Evolutionary conservation across 2,888 invertebrate genomes (phyloP), one percentile per base, ranked within the genome.

Genomic region (Lithophane socia): DNA sequence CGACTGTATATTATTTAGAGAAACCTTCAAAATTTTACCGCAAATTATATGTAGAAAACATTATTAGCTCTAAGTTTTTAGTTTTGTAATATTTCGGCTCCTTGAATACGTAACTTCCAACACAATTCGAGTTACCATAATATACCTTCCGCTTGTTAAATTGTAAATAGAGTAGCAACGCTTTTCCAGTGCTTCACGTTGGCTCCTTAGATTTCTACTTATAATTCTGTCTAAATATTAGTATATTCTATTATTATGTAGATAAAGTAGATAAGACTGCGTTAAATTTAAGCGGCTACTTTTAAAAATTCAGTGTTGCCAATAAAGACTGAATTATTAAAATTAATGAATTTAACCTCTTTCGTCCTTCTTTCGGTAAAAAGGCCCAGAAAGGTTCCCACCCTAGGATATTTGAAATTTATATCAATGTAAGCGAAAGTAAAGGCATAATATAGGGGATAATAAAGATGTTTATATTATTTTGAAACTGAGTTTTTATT

Each of bases 91-190:
- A 80, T 88, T 90, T 92, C 89, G 88, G 88, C 88, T 90, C 88
- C 91, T 90, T 88, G 80, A 85, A 93, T 93, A 93, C 92, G 93
- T 94, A 93, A 93, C 91, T 93, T 94, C 92, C 92, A 92, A 92
- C 89, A 92, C 90, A 92, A 94, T 95, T 96, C 94, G 94, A 96
- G 96, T 96, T 96, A 96, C 96, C 96, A 96, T 94, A 75, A 88
- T 91, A 90, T 89, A 91, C 88, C 90, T 94, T 93, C 92, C 85
- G 94, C 94, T 94, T 91, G 81, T 90, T 64, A 87, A 92, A 92
- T 84, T 96, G 95, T 95, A 95, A 90, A 96, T 95, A 96, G 92
- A 90, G 73, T 90, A 89, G 87, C 88, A 91, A 87, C 64, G 86
- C 91, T 93, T 91, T 83, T 88, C 79, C 86, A 90, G 72, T 86